Evolutionary conservation across 2,113 vertebrate species (phyloP).

Genomic region (Mesembrinibis cayennensis): DNA sequence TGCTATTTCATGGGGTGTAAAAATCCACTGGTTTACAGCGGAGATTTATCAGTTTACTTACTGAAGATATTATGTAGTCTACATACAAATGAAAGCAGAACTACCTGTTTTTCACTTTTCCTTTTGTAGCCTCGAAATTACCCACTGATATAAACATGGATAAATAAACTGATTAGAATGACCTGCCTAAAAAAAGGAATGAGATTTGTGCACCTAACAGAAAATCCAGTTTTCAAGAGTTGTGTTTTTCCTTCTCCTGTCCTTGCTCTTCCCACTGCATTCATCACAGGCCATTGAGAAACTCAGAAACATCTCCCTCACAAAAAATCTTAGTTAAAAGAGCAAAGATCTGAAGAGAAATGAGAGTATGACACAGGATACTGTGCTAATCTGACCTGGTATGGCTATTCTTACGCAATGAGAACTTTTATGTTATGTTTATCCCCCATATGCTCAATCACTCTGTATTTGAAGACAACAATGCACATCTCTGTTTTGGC

Average conservation of each 20-base stretch:
- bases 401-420: not conserved
- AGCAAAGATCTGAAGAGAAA: not conserved
- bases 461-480: slow-evolving; percentile 27
- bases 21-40: not conserved
- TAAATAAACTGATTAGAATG: not conserved
- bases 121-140: not conserved
- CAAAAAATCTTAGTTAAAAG: not conserved
- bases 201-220: not conserved
- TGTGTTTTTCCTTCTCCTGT: not conserved
- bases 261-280: not conserved
- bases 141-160: not conserved
- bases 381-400: not conserved
- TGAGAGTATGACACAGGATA: not conserved
- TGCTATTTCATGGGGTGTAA: not conserved
- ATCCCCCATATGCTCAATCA: slow-evolving; percentile 1
- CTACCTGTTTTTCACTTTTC: not conserved
- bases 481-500: slow-evolving; percentile 4
- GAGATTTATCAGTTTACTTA: not conserved
- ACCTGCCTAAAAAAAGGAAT: not conserved
- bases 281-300: not conserved
- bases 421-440: not conserved
- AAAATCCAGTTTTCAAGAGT: not conserved
- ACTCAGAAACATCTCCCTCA: not conserved
- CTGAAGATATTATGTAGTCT: not conserved
- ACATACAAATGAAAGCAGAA: not conserved